Percentiles rank a stretch among this genome's conserved stretches.
Conservation (phyloP, 2,797 vertebrate species). For the Odontamblyopus lacepedii region DNA sequence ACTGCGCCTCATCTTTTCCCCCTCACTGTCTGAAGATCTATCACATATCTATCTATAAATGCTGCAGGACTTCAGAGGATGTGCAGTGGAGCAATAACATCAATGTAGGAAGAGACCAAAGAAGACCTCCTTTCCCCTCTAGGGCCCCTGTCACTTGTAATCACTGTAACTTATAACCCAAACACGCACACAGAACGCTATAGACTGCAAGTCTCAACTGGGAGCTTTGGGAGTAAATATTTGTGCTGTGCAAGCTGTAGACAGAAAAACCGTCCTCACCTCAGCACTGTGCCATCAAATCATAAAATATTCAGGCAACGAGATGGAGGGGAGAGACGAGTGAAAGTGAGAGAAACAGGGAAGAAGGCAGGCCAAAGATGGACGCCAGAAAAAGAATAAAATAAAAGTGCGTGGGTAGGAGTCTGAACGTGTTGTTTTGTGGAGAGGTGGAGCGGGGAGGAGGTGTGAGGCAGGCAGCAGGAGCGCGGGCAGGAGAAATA, state of each 20-base stretch:
- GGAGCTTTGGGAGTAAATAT: conserved; percentile 87
- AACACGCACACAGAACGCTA: conserved; percentile 29
- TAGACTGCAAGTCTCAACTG: conserved; percentile 55
- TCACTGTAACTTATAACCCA: conserved; percentile 78
- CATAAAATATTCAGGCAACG: conserved; percentile 93
- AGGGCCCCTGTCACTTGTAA: conserved; percentile 82
- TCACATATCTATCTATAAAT: conserved; percentile 13
- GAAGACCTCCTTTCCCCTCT: conserved; percentile 71
- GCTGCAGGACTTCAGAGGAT: conserved; percentile 64
- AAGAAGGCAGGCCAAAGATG: conserved; percentile 56
- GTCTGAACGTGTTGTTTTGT: conserved; percentile 49
- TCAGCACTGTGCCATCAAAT: conserved; percentile 77
- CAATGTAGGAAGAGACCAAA: conserved; percentile 66
- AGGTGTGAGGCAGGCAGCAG: conserved; percentile 33
- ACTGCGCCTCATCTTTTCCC: conserved; percentile 20
- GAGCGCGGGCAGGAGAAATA: conserved; percentile 34
- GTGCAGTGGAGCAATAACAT: conserved; percentile 63
- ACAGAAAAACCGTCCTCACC: conserved; percentile 80
- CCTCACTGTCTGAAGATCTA: not conserved
- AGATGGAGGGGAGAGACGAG: conserved; percentile 32
- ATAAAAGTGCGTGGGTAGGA: conserved; percentile 43
- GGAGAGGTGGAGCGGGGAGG: conserved; percentile 34
- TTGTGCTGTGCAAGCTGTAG: conserved; percentile 85
- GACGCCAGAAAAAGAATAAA: conserved; percentile 37
- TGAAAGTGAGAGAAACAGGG: conserved; percentile 28